Conservation (phyloP, 2,888 invertebrate genomes). For the Pilophorus perplexus region DNA sequence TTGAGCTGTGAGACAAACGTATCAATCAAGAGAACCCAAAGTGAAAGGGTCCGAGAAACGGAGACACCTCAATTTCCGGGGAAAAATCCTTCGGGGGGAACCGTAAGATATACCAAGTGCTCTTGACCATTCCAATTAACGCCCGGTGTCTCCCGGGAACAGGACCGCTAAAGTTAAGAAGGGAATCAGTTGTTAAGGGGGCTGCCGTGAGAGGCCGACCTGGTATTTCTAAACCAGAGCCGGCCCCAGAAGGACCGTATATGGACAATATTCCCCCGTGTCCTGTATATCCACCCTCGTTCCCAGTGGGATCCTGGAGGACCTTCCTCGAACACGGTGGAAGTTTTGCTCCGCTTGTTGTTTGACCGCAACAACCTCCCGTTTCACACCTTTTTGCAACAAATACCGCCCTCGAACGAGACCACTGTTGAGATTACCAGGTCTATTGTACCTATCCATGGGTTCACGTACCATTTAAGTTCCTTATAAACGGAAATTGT, state of each 20-base stretch:
- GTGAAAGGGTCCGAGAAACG: slow-evolving; percentile 1
- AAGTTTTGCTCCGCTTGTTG: slow-evolving; percentile 1
- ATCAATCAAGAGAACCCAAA: slow-evolving; percentile 26
- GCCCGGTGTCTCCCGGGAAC: slow-evolving; percentile 16
- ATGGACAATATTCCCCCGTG: slow-evolving; percentile 32
- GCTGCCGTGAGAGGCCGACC: slow-evolving; percentile 34
- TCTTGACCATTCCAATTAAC: slow-evolving; percentile 37
- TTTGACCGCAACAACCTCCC: too few species aligned
- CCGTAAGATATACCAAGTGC: slow-evolving; percentile 10
- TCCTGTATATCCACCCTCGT: background rate
- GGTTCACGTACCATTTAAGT: too few species aligned
- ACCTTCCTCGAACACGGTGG: background rate
- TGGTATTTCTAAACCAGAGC: slow-evolving; percentile 31
- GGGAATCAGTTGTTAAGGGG: slow-evolving; percentile 1
- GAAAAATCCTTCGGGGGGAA: background rate
- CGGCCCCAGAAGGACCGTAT: slow-evolving; percentile 10
- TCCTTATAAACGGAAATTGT: too few species aligned
- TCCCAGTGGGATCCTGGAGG: background rate
- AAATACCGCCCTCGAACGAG: too few species aligned
- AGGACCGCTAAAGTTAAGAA: too few species aligned
- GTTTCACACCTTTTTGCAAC: too few species aligned
- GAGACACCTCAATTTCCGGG: slow-evolving; percentile 27
- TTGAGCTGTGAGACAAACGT: slow-evolving; percentile 16
- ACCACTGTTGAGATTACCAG: too few species aligned
- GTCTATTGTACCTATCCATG: too few species aligned